These are phyloP conservation scores for Peromyscus polionotus DNA, from an alignment of 2,113 vertebrate genomes.

Conservation along the genomic window DNA sequence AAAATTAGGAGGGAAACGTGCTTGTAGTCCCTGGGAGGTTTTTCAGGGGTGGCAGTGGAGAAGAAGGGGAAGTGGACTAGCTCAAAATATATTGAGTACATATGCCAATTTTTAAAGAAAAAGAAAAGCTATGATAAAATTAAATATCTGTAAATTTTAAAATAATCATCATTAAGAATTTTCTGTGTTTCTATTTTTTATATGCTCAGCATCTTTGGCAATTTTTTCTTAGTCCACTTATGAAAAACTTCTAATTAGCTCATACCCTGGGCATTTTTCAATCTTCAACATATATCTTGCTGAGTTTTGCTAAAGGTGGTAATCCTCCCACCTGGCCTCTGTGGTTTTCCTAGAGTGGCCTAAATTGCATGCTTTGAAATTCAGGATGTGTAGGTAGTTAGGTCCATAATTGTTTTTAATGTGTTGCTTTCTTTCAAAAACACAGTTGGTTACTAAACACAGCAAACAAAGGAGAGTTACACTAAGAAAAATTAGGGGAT, in stretches of 20 bases:
- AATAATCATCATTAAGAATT: not conserved
- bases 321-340: conserved; percentile 55
- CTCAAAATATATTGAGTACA: too few relatives aligned
- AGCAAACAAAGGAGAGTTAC: conserved; percentile 46
- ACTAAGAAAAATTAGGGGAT: conserved; percentile 26
- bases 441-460: conserved; percentile 60
- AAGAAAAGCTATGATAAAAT: not conserved
- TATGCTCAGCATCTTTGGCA: not conserved
- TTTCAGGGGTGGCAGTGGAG: not conserved
- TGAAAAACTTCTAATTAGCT: conserved; percentile 50
- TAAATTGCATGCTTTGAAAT: conserved; percentile 62
- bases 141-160: not conserved
- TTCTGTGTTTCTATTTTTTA: not conserved
- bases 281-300: not conserved
- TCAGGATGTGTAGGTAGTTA: conserved; percentile 43
- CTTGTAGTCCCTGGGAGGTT: not conserved
- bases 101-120: not conserved
- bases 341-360: conserved; percentile 24
- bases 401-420: conserved; percentile 65
- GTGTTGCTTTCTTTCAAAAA: conserved; percentile 60
- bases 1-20: not conserved
- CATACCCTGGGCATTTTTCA: conserved; percentile 39
- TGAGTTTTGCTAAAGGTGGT: conserved; percentile 60
- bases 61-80: too few relatives aligned
- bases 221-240: conserved; percentile 14